Percentiles rank a stretch among this genome's conserved stretches.
phyloP scores from a whole-genome alignment of 2,888 invertebrate species.

The Lissonota sp. region DNA sequence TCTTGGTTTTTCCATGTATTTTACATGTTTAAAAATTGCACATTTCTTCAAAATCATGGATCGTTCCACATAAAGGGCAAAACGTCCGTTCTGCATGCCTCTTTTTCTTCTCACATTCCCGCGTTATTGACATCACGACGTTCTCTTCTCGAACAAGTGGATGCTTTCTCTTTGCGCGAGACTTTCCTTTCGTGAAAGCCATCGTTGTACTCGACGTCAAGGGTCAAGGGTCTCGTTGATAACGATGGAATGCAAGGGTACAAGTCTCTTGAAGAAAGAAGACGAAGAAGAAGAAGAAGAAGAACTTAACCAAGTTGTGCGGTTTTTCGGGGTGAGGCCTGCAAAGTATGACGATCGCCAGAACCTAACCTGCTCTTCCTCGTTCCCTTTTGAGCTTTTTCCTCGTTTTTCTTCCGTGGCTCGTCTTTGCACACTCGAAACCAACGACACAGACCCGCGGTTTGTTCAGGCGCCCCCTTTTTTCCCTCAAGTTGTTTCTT shows the following conservation, averaged over 20 bases:
- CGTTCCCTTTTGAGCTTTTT: neutral
- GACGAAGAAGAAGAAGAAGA: too few species aligned
- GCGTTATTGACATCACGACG: neutral
- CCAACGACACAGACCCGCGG: conserved; percentile 9
- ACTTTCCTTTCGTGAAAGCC: conserved; percentile 37
- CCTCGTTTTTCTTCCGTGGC: neutral
- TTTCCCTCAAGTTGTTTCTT: conserved; percentile 2
- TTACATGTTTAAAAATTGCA: too few species aligned
- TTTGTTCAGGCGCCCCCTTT: neutral
- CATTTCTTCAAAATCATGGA: too few species aligned
- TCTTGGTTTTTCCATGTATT: too few species aligned
- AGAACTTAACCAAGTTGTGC: too few species aligned
- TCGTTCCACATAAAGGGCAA: neutral
- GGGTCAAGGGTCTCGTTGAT: conserved; percentile 3
- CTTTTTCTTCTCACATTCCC: neutral
- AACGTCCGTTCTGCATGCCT: neutral
- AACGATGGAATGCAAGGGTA: conserved; percentile 3
- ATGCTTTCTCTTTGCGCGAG: neutral
- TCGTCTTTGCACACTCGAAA: neutral
- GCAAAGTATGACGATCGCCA: too few species aligned
- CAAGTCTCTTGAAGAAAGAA: too few species aligned
- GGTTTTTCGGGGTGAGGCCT: too few species aligned
- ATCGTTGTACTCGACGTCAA: conserved; percentile 30
- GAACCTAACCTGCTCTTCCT: too few species aligned
- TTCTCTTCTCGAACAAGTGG: neutral